phyloP scores from a whole-genome alignment of 2,888 invertebrate species.

The Noctuana brunneofusca region DNA sequence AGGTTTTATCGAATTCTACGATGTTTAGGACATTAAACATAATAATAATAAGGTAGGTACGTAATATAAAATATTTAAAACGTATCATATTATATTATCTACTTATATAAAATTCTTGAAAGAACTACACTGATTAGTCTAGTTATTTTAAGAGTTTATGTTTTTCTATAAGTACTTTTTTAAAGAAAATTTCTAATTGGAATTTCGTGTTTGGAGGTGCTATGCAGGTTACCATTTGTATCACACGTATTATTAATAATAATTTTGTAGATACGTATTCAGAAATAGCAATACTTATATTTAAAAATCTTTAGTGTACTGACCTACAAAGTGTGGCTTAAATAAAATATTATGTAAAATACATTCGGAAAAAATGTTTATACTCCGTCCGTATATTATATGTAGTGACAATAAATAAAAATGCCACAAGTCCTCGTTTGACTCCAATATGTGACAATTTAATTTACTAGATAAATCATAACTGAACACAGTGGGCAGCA shows the following conservation, averaged over 20 bases:
- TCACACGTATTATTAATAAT: constrained; percentile 45
- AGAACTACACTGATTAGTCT: constrained; percentile 25
- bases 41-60: constrained; percentile 11
- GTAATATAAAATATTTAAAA: constrained; percentile 13
- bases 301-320: constrained; percentile 3
- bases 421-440: neutral
- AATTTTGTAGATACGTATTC: constrained; percentile 34
- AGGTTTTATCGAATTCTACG: neutral
- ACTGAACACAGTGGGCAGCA: neutral
- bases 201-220: constrained; percentile 57
- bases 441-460: neutral
- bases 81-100: neutral
- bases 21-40: constrained; percentile 17
- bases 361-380: neutral
- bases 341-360: neutral
- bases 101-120: constrained; percentile 14
- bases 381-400: too few species aligned
- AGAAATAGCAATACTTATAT: constrained; percentile 5
- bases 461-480: neutral
- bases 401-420: neutral
- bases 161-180: constrained; percentile 8
- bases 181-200: constrained; percentile 21
- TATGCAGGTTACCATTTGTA: constrained; percentile 72
- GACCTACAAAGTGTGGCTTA: neutral
- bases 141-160: constrained; percentile 27